Evolutionary conservation across 2,888 invertebrate species (phyloP).

Genomic region (Erebia palarica): DNA sequence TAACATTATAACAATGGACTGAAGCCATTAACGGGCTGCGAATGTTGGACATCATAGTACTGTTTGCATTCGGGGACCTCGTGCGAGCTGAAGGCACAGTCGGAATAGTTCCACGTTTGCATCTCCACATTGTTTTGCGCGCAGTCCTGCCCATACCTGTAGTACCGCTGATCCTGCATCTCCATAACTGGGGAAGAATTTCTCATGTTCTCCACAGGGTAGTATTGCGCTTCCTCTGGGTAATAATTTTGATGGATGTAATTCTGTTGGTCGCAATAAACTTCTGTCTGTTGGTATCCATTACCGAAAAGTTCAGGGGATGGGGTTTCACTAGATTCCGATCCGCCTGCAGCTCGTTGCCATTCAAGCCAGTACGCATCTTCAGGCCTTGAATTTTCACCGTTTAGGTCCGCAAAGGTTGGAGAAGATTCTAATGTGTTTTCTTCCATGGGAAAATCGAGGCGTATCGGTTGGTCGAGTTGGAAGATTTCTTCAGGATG

Average conservation of each 20-base stretch:
- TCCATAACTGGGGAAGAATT: slow-evolving; percentile 62
- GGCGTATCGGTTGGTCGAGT: slow-evolving; percentile 86
- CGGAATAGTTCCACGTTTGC: slow-evolving; percentile 68
- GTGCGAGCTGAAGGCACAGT: slow-evolving; percentile 64
- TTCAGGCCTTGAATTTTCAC: slow-evolving; percentile 86
- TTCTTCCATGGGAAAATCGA: slow-evolving; percentile 82
- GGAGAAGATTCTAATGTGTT: slow-evolving; percentile 84
- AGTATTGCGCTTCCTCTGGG: slow-evolving; percentile 73
- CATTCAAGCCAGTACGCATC: slow-evolving; percentile 83
- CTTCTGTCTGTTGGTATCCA: slow-evolving; percentile 67
- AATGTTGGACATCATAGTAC: slow-evolving; percentile 65
- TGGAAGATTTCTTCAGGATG: slow-evolving; percentile 91
- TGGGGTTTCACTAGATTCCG: slow-evolving; percentile 80
- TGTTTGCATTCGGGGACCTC: slow-evolving; percentile 64
- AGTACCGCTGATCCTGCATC: slow-evolving; percentile 66
- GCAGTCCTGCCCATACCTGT: slow-evolving; percentile 68
- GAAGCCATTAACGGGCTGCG: slow-evolving; percentile 64
- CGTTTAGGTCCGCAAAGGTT: slow-evolving; percentile 87
- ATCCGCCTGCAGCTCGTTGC: slow-evolving; percentile 73
- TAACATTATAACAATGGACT: slow-evolving; percentile 66
- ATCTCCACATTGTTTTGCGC: slow-evolving; percentile 60
- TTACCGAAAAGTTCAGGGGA: slow-evolving; percentile 80
- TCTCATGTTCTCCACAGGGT: slow-evolving; percentile 62
- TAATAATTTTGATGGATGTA: slow-evolving; percentile 68
- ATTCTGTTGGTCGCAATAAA: slow-evolving; percentile 68